phyloP scores from a whole-genome alignment of 2,888 invertebrate species.

The Eutolmus rufibarbis region DNA sequence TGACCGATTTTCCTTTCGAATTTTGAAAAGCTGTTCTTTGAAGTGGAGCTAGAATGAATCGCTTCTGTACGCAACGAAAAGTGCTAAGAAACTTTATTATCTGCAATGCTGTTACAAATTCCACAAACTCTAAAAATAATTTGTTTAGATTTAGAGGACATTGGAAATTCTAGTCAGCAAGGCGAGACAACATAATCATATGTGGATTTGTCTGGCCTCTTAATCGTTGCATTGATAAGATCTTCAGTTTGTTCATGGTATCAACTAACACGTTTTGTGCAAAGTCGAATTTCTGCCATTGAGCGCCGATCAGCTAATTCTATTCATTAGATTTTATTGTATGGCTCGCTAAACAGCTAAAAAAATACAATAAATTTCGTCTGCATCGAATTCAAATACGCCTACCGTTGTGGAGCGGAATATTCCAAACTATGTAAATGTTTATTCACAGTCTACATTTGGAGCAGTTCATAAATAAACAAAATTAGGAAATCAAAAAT shows the following conservation, averaged over 20 bases:
- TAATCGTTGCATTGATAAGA: background rate
- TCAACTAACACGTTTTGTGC: background rate
- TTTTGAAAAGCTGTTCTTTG: background rate
- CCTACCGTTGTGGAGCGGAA: background rate
- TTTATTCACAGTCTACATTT: background rate
- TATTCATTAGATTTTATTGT: background rate
- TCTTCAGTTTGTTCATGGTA: background rate
- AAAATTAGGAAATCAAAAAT: background rate
- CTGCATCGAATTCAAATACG: background rate
- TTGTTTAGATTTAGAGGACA: background rate
- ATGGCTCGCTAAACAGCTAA: background rate
- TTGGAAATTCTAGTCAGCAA: background rate
- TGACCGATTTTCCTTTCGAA: background rate
- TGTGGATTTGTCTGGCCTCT: background rate
- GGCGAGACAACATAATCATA: background rate
- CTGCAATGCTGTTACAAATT: background rate
- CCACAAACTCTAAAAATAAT: background rate
- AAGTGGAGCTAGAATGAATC: background rate
- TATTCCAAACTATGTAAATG: background rate
- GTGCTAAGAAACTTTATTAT: background rate
- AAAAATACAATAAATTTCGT: background rate
- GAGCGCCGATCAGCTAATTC: background rate
- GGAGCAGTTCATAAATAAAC: background rate
- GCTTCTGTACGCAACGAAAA: background rate
- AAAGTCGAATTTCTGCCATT: background rate